Conservation (phyloP, 2,888 invertebrate genomes). For the Coleophora flavipennella region DNA sequence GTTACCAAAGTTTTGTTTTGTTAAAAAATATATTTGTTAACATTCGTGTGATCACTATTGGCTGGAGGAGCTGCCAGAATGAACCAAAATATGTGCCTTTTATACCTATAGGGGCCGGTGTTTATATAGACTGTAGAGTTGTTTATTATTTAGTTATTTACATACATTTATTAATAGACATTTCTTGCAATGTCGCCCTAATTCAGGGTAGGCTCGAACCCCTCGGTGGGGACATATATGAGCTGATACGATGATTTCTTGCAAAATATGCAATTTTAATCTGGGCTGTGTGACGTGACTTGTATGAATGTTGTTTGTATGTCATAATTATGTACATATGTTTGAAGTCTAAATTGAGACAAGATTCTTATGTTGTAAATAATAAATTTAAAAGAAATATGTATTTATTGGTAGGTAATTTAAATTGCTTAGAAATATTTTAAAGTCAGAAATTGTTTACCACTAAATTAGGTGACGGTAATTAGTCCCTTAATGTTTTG, state of each 20-base stretch:
- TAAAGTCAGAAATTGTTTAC: background rate
- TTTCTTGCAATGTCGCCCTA: constrained; percentile 24
- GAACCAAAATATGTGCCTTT: constrained; percentile 27
- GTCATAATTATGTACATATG: constrained; percentile 2
- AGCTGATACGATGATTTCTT: too few species aligned
- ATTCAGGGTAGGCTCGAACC: too few species aligned
- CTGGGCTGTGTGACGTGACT: constrained; percentile 31
- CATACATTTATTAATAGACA: constrained; percentile 24
- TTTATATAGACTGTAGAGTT: constrained; percentile 27
- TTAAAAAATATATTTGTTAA: too few species aligned
- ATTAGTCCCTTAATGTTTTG: background rate
- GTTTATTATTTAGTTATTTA: constrained; percentile 26
- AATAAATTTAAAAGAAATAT: too few species aligned
- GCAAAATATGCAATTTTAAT: constrained; percentile 24
- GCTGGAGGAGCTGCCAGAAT: constrained; percentile 5
- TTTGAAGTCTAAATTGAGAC: too few species aligned
- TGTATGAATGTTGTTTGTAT: too few species aligned
- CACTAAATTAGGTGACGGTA: background rate
- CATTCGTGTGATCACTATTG: too few species aligned
- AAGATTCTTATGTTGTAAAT: too few species aligned
- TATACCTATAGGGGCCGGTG: constrained; percentile 36
- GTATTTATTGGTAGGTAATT: background rate
- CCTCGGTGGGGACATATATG: too few species aligned
- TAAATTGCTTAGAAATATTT: background rate
- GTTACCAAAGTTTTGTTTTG: too few species aligned